Conservation (phyloP, 2,113 vertebrate species). For the Mormoops blainvillei region DNA sequence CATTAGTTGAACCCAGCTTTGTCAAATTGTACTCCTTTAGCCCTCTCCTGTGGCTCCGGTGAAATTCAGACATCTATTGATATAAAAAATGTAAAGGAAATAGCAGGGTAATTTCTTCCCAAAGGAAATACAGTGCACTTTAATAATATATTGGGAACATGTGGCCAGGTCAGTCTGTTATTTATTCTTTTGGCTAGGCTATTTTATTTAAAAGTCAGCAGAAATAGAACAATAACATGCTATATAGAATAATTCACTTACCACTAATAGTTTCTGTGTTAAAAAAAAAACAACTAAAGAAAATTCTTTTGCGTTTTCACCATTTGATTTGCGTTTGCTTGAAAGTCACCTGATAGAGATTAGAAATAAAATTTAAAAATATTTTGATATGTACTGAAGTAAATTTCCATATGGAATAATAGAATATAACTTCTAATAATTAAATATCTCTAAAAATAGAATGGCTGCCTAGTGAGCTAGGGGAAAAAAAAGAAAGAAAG, state of each 20-base stretch:
- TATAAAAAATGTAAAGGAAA: slow-evolving; percentile 49
- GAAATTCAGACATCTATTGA: slow-evolving; percentile 46
- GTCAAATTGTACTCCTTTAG: slow-evolving; percentile 15
- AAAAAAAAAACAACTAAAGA: not conserved
- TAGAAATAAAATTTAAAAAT: not conserved
- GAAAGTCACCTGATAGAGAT: not conserved
- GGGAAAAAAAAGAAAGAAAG: not conserved
- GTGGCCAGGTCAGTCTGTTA: slow-evolving; percentile 17
- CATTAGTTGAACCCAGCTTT: not conserved
- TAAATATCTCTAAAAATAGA: not conserved
- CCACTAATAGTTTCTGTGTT: not conserved
- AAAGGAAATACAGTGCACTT: slow-evolving; percentile 47
- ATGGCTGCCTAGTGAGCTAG: not conserved
- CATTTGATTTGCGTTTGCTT: not conserved
- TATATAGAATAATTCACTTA: not conserved
- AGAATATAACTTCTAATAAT: not conserved
- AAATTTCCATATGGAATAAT: not conserved
- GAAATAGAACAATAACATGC: slow-evolving; percentile 10
- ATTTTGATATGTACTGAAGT: not conserved
- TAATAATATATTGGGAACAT: slow-evolving; percentile 53
- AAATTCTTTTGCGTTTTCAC: not conserved
- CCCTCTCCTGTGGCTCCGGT: slow-evolving; percentile 11
- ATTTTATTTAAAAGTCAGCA: slow-evolving; percentile 54
- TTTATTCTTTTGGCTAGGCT: slow-evolving; percentile 1
- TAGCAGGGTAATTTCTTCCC: slow-evolving; percentile 46